Percentiles rank a stretch among this genome's conserved stretches.
Conservation (phyloP, 2,113 vertebrate genomes). For the Rhagologus leucostigma region DNA sequence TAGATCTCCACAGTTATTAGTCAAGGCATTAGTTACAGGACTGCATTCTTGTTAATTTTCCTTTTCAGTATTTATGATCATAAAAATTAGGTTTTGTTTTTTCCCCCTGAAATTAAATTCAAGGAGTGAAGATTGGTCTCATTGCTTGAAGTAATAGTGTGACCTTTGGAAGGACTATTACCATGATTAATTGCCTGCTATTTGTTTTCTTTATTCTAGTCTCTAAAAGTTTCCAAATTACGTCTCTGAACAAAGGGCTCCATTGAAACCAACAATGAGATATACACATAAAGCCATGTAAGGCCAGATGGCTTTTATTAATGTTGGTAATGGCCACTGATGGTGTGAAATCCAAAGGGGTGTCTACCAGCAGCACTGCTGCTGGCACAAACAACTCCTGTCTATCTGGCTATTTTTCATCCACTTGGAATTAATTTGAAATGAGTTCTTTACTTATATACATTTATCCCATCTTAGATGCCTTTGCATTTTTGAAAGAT, state of each 20-base stretch:
- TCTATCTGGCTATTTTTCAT: background rate
- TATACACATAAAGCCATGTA: background rate
- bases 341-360: background rate
- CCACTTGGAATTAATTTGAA: background rate
- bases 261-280: background rate
- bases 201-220: background rate
- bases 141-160: background rate
- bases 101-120: background rate
- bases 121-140: background rate
- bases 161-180: background rate
- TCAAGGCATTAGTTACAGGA: background rate
- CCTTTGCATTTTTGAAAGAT: background rate
- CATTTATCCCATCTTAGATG: background rate
- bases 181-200: background rate
- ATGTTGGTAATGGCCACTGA: background rate
- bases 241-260: background rate
- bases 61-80: background rate
- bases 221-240: conserved; percentile 19
- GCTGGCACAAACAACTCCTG: background rate
- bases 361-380: background rate
- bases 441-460: background rate
- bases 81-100: background rate
- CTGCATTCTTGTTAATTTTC: background rate
- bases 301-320: conserved; percentile 5
- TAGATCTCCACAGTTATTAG: background rate